A percentile compares a stretch with the other conserved stretches of the same genome.
Conservation (phyloP, 2,888 invertebrate species). For the Imbricaverruca yamaguchii region DNA sequence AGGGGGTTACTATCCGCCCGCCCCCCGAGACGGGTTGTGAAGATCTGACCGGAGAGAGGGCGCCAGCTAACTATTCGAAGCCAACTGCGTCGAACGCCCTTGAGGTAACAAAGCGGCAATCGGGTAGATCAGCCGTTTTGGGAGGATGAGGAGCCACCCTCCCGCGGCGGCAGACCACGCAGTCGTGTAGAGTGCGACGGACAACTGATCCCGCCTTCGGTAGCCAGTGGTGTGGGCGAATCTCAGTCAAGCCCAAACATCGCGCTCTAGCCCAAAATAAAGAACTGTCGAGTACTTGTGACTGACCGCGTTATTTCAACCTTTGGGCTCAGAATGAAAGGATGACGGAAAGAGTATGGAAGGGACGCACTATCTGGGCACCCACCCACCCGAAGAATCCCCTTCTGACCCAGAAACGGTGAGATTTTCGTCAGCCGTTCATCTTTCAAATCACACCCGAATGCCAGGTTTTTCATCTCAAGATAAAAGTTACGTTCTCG, state of each 20-base stretch:
- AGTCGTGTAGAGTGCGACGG: background rate
- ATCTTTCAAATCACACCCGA: too few relatives aligned
- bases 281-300: background rate
- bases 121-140: conserved; percentile 22
- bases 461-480: too few relatives aligned
- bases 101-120: background rate
- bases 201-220: background rate
- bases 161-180: background rate
- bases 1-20: too few relatives aligned
- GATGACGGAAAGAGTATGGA: background rate
- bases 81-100: background rate
- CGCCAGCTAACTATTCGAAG: conserved; percentile 18
- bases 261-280: background rate
- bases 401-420: background rate
- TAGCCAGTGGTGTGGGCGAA: conserved; percentile 16
- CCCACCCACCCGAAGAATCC: background rate
- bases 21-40: too few relatives aligned
- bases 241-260: background rate
- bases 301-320: background rate
- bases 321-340: background rate
- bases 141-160: background rate
- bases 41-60: too few relatives aligned
- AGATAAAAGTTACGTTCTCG: too few relatives aligned
- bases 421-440: background rate
- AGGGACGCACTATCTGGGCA: background rate